A percentile compares a stretch with the other conserved stretches of the same genome.
Evolutionary conservation across 2,888 invertebrate genomes (phyloP).

Genomic region (Hylaea fasciaria): DNA sequence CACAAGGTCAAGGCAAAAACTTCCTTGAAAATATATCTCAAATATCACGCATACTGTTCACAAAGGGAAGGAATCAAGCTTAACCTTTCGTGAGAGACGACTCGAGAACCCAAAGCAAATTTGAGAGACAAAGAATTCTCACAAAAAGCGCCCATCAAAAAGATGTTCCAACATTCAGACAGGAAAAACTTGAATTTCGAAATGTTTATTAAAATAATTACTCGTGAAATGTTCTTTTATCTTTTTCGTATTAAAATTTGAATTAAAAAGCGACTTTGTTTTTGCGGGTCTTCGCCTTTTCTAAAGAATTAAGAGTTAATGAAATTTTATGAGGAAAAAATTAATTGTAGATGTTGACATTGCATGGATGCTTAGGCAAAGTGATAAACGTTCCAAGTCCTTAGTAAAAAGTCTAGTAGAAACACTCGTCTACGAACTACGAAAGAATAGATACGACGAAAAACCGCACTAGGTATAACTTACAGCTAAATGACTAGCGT

Average conservation of each 20-base stretch:
- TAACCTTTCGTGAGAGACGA: constrained; percentile 3
- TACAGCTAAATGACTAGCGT: neutral
- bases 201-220: constrained; percentile 27
- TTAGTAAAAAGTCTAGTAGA: constrained; percentile 11
- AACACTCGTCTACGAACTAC: constrained; percentile 2
- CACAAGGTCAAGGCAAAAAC: too few species aligned
- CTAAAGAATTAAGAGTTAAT: constrained; percentile 5
- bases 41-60: neutral
- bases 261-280: constrained; percentile 21
- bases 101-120: constrained; percentile 10
- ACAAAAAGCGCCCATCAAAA: constrained; percentile 19
- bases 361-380: constrained; percentile 23
- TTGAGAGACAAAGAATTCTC: constrained; percentile 11
- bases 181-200: constrained; percentile 11
- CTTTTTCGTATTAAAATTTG: constrained; percentile 20
- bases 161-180: constrained; percentile 9
- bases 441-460: neutral
- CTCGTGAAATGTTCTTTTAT: constrained; percentile 22
- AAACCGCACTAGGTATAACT: neutral
- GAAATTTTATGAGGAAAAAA: constrained; percentile 3
- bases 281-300: constrained; percentile 2
- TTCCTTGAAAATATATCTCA: too few species aligned
- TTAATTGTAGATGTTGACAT: constrained; percentile 7
- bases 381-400: constrained; percentile 2
- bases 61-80: neutral